Evolutionary conservation across 2,888 invertebrate species (phyloP).

Genomic region (Oxytorus armatus): DNA sequence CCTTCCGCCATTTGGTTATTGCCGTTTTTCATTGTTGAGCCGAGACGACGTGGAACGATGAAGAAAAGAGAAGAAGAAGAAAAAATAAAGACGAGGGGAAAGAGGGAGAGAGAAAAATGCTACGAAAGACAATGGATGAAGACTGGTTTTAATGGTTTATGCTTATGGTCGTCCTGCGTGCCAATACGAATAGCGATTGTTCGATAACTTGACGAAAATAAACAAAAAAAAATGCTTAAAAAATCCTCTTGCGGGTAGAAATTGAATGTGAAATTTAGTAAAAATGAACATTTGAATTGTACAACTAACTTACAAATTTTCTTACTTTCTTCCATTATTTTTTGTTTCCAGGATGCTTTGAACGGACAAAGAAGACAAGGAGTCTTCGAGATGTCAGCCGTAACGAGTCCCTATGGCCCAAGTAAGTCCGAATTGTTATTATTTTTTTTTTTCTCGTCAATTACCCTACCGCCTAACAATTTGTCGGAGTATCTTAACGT

Average conservation of each 20-base stretch:
- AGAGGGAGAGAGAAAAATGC: slow-evolving; percentile 38
- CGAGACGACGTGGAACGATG: slow-evolving; percentile 51
- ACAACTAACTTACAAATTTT: too few species aligned
- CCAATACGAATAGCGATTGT: slow-evolving; percentile 37
- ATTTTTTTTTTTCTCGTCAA: too few species aligned
- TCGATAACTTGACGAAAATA: slow-evolving; percentile 39
- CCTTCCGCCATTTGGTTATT: slow-evolving; percentile 58
- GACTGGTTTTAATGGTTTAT: slow-evolving; percentile 59
- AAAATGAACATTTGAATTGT: neutral
- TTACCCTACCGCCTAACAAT: too few species aligned
- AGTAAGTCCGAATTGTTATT: slow-evolving; percentile 77
- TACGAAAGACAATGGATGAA: slow-evolving; percentile 57
- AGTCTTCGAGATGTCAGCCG: slow-evolving; percentile 83
- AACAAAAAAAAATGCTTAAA: slow-evolving; percentile 32
- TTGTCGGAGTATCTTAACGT: too few species aligned
- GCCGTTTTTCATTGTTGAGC: slow-evolving; percentile 65
- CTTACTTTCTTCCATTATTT: slow-evolving; percentile 18
- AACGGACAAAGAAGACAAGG: slow-evolving; percentile 72
- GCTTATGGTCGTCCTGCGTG: slow-evolving; percentile 41
- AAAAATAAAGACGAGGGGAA: neutral
- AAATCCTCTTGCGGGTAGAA: slow-evolving; percentile 5
- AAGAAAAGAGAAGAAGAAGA: slow-evolving; percentile 41
- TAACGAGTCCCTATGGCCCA: slow-evolving; percentile 84
- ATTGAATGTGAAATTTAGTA: slow-evolving; percentile 2
- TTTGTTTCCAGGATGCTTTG: slow-evolving; percentile 82